Evolutionary conservation across 2,113 vertebrate species (phyloP).

Genomic region (Echinops telfairi): DNA sequence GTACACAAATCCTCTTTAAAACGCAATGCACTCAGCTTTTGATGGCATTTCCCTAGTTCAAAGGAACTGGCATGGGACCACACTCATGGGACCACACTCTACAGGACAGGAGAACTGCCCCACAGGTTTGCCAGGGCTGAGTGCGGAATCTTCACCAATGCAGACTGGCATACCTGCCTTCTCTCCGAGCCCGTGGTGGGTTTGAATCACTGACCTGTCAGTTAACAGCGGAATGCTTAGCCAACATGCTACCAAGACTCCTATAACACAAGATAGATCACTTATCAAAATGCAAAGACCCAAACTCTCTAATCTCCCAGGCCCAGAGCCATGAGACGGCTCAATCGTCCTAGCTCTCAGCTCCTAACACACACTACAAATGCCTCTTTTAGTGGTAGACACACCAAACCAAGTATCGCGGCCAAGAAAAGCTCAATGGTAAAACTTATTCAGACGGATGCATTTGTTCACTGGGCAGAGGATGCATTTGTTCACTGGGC

Average conservation of each 20-base stretch:
- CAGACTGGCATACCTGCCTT: not conserved
- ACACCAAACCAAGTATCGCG: not conserved
- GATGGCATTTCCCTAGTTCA: not conserved
- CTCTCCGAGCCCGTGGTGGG: not conserved
- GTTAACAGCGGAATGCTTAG: not conserved
- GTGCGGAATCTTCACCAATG: not conserved
- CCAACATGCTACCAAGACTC: not conserved
- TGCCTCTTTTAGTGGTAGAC: not conserved
- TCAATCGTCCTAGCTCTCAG: not conserved
- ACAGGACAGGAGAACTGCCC: not conserved
- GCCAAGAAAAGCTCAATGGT: not conserved
- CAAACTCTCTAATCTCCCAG: not conserved
- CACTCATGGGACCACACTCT: not conserved
- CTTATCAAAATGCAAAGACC: not conserved
- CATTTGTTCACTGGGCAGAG: not conserved
- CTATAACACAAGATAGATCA: not conserved
- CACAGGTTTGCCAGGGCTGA: not conserved
- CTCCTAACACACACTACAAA: not conserved
- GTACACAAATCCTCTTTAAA: constrained; percentile 40
- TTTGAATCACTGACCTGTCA: not conserved
- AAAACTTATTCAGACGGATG: not conserved
- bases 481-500: not conserved
- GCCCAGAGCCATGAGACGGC: not conserved
- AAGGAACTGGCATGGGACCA: not conserved
- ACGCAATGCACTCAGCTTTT: constrained; percentile 2